Conservation (phyloP, 2,888 invertebrate species). For the Xylota sylvarum region DNA sequence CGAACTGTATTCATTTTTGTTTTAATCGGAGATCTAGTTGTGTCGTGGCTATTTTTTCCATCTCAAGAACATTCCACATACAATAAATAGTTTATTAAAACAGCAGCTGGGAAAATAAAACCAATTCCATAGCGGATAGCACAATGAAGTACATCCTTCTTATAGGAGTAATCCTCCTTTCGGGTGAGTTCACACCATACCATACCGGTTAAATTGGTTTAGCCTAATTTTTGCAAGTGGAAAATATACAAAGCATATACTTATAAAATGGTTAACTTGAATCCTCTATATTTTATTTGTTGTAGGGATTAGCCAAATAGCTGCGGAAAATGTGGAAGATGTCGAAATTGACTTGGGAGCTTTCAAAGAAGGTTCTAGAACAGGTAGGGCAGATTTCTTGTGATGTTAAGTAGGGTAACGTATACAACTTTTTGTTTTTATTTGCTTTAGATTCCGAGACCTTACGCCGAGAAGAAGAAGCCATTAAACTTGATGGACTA, state of each 20-base stretch:
- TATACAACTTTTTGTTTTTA: constrained; percentile 28
- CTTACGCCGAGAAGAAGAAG: constrained; percentile 96
- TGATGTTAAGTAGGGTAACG: neutral
- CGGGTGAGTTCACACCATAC: constrained; percentile 79
- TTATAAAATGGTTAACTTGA: constrained; percentile 1
- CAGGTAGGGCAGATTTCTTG: constrained; percentile 87
- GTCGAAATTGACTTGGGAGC: constrained; percentile 93
- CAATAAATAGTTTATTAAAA: constrained; percentile 5
- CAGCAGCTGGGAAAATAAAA: constrained; percentile 18
- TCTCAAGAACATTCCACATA: constrained; percentile 11
- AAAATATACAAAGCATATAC: neutral
- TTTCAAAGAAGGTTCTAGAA: constrained; percentile 94
- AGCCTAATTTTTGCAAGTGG: constrained; percentile 57
- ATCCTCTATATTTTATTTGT: neutral
- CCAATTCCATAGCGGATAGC: constrained; percentile 44
- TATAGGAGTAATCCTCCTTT: constrained; percentile 81
- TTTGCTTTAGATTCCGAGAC: constrained; percentile 92
- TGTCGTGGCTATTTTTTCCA: constrained; percentile 57
- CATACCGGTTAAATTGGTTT: constrained; percentile 76
- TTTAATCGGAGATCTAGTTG: constrained; percentile 49
- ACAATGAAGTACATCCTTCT: constrained; percentile 82
- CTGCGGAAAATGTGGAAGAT: constrained; percentile 85
- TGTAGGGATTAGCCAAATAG: constrained; percentile 81
- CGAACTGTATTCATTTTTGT: constrained; percentile 56
- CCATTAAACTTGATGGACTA: constrained; percentile 97